These are phyloP conservation scores for Chionoecetes opilio DNA, from an alignment of 1,140 invertebrate species.

Conservation along the genomic window DNA sequence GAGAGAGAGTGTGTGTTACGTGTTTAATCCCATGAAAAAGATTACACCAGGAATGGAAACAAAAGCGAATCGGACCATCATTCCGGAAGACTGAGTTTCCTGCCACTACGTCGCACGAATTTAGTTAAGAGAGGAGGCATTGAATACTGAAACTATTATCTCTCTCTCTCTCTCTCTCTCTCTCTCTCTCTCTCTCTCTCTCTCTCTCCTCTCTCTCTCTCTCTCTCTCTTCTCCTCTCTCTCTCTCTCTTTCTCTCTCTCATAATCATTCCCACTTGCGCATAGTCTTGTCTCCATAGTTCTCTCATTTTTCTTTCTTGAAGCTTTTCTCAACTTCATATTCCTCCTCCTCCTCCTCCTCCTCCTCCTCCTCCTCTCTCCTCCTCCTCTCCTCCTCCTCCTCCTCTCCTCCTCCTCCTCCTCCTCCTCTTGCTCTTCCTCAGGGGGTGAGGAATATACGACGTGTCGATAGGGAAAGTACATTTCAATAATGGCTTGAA, in stretches of 20 bases:
- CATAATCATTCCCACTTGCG: neutral
- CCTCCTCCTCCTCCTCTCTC: neutral
- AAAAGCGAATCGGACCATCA: neutral
- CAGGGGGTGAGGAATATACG: no score
- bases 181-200: conserved; percentile 27
- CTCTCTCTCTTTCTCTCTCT: neutral
- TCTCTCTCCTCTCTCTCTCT: conserved; percentile 27
- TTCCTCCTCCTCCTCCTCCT: neutral
- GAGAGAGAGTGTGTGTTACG: neutral
- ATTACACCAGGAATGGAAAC: neutral
- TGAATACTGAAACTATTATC: neutral
- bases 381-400: neutral
- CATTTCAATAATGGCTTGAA: no score
- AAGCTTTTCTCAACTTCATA: neutral
- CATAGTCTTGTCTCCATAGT: neutral
- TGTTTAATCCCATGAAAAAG: neutral
- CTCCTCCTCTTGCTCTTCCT: no score
- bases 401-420: neutral
- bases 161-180: conserved; percentile 15
- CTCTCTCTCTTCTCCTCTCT: conserved; percentile 5
- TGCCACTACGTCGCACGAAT: neutral
- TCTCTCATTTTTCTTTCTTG: neutral
- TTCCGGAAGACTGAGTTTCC: neutral
- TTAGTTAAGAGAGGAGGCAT: neutral
- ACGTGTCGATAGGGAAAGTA: no score